These are phyloP conservation scores for Hydrotaea diabolus DNA, from an alignment of 2,888 invertebrate species.

Conservation along the genomic window DNA sequence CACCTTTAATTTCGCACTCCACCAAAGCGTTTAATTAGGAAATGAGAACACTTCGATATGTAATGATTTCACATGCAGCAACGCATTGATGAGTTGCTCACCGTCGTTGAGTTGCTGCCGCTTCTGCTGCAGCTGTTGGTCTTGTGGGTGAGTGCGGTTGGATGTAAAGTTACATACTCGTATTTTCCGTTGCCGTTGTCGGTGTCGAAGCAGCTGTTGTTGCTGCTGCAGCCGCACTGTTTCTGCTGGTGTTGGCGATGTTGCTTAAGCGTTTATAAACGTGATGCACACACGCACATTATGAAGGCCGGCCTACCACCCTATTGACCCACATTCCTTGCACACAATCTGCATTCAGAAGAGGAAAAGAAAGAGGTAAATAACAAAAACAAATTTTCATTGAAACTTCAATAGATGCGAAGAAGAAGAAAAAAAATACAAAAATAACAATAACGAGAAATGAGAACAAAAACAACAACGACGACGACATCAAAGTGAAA, in stretches of 20 bases:
- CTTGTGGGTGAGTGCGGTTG: too few relatives aligned
- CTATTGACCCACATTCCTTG: conserved; percentile 64
- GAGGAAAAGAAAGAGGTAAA: too few relatives aligned
- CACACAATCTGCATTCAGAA: conserved; percentile 9
- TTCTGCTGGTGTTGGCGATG: background rate
- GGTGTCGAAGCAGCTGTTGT: background rate
- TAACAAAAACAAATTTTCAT: conserved; percentile 13
- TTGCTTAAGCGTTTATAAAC: conserved; percentile 52
- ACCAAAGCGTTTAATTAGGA: conserved; percentile 47
- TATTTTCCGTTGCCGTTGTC: conserved; percentile 13
- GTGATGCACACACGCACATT: conserved; percentile 59
- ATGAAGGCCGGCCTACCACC: conserved; percentile 66
- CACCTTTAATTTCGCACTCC: conserved; percentile 59
- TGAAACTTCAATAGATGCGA: conserved; percentile 28
- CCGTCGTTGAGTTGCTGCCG: conserved; percentile 17
- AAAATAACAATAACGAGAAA: background rate
- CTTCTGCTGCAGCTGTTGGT: background rate
- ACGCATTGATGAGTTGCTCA: background rate
- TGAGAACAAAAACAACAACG: background rate
- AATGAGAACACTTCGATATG: conserved; percentile 53
- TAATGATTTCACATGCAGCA: conserved; percentile 57
- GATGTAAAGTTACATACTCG: conserved; percentile 47
- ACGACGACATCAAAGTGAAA: conserved; percentile 26
- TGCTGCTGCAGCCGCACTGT: background rate
- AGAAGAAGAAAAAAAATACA: background rate